Base-by-base conservation (phyloP, 2,888 invertebrate species). In the Hermaeophaga mercurialis region DNA sequence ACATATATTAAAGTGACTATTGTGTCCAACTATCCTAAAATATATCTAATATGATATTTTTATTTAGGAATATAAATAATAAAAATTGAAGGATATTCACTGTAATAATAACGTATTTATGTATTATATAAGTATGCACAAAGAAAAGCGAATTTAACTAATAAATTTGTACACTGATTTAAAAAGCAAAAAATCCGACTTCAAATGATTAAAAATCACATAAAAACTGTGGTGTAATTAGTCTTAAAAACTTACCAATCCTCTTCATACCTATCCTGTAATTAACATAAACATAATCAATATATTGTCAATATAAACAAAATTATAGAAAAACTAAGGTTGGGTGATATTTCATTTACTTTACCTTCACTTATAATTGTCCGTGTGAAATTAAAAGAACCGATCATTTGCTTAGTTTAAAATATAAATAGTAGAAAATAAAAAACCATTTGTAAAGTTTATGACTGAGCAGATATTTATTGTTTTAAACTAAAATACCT, bases 211-310 rank as follows among this genome's bases (percentile, higher is more conserved):
- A 53, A 39, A 46, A 28, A 49, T 58, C 55, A 54, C 61, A 47
- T 56, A 26, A 52, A 49, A 38, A 38, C 24, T 54, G 47, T 57
- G 39, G 41, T 26, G 43, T 58, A 58, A 49, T 53, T 43, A 58
- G 36, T 50, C 38, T 53, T 65, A 68, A 67, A 71, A 68, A 75
- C 76, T 77, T 74, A 77, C 75, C 76, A 72, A 64, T 75, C 73
- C 74, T 74, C 74, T 74, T 74, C 72, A 71, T 64, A n/a, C n/a
- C n/a, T n/a, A 70, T 65, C 73, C 74, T 75, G 73, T 65, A 75
- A 75, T 70, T 72, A 72, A 73, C 63, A 70, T 63, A 72, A 71
- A 73, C 67, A 64, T 63, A 59, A 70, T 67, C 63, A 70, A 67
- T 68, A 66, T 34, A n/a, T n/a, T n/a, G n/a, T 56, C 49, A 58